phyloP scores from a whole-genome alignment of 2,888 invertebrate genomes.

The Diarsia brunnea region DNA sequence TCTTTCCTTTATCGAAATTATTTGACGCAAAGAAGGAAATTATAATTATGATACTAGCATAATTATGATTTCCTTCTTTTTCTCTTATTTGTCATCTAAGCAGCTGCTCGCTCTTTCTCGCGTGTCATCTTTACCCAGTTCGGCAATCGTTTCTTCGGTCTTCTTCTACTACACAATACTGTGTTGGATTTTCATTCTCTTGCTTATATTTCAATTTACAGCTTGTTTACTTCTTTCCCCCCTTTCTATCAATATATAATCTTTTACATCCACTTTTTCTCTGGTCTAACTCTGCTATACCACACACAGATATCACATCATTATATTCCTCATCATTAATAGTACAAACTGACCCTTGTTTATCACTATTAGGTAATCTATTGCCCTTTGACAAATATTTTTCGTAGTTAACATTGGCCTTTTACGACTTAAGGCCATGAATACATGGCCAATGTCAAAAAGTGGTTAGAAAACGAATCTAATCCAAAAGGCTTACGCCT shows the following conservation, averaged over 20 bases:
- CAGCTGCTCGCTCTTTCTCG: neutral
- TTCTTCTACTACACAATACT: neutral
- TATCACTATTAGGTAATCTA: neutral
- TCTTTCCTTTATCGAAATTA: neutral
- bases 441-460: constrained; percentile 27
- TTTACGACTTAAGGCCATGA: constrained; percentile 3
- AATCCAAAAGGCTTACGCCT: neutral
- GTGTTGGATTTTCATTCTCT: neutral
- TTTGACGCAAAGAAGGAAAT: too few species aligned
- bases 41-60: too few species aligned
- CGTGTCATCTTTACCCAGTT: neutral
- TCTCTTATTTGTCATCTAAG: neutral
- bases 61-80: neutral
- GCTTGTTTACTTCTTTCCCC: neutral
- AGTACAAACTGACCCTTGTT: neutral
- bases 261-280: neutral
- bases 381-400: neutral
- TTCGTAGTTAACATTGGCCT: constrained; percentile 7
- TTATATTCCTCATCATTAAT: neutral
- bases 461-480: neutral
- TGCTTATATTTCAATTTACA: neutral
- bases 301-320: neutral
- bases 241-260: neutral
- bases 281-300: neutral
- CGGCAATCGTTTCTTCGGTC: neutral